Evolutionary conservation across 2,797 vertebrate species (phyloP), one percentile per base, ranked within the genome.

Genomic region (Aratinga solstitialis): DNA sequence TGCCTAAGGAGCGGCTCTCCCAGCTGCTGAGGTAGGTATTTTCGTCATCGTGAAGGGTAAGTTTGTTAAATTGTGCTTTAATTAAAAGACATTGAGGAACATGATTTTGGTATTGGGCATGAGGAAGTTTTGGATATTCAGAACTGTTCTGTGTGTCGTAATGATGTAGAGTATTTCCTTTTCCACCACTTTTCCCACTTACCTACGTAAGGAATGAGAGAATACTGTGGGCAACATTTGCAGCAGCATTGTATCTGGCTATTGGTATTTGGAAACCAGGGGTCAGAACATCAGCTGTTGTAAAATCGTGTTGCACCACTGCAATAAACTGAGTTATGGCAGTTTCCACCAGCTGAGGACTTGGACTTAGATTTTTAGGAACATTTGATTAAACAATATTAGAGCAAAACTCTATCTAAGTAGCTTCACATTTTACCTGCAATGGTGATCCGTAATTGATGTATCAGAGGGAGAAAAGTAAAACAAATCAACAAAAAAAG

Each of bases 331-430:
- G 61, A 90, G 78, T 87, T 87, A 90, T 5, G 58, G 79, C 78
- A 77, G 59, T 93, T 89, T 81, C 62, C 8, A 75, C 68, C 93
- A 93, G 58, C 84, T 94, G 93, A 94, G 84, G 71, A 84, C 80
- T 43, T 95, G 91, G 77, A 89, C 36, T 13, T 34, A 72, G 38
- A 34, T 80, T 90, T 97, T 92, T 80, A 66, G 72, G 42, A 87
- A 87, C 13, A 63, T 56, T 89, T 47, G 34, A 89, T 90, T 83
- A 74, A 93, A 87, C 42, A 47, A 36, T 68, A 63, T 66, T 63
- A 94, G 47, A 66, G 16, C 18, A 86, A 89, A 94, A 61, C 27
- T 76, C 29, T 71, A 1, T 36, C 19, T 75, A 40, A 36, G 23
- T 38, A 71, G 21, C 77, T 93, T 45, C 15, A 21, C 9, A 8